These are phyloP conservation scores for Arbacia lixula DNA, from an alignment of 53 echinoderm and acorn worm species.

Conservation along the genomic window DNA sequence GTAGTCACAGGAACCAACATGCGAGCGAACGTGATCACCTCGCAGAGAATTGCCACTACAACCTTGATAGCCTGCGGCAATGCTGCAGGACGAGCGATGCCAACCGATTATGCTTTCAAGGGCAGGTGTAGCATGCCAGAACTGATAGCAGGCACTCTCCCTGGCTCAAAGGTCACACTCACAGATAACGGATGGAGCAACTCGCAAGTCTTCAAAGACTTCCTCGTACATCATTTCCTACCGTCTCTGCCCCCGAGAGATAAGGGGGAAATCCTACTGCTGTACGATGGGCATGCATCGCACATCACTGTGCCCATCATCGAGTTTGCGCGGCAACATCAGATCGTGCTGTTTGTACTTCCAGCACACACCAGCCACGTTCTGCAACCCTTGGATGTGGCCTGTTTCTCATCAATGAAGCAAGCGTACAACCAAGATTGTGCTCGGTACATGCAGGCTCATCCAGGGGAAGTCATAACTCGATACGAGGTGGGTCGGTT, in stretches of 20 bases:
- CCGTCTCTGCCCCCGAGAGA: slow-evolving; percentile 2
- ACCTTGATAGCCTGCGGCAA: slow-evolving; percentile 49
- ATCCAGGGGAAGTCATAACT: background rate
- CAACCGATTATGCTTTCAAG: slow-evolving; percentile 30
- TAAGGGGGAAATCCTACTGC: slow-evolving; percentile 6
- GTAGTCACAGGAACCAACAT: background rate
- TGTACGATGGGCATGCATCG: slow-evolving; percentile 37
- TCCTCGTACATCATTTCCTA: slow-evolving; percentile 19
- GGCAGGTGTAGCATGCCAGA: slow-evolving; percentile 1
- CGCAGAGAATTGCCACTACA: slow-evolving; percentile 15
- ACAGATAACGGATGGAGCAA: slow-evolving; percentile 40
- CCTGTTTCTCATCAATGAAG: background rate
- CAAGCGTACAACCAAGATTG: background rate
- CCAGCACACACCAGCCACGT: slow-evolving; percentile 12
- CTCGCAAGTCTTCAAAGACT: background rate
- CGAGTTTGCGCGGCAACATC: background rate
- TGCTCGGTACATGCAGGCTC: background rate
- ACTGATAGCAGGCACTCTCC: background rate
- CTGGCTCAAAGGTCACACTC: background rate
- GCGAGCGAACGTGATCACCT: background rate
- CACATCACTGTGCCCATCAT: slow-evolving; percentile 17
- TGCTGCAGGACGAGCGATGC: slow-evolving; percentile 26
- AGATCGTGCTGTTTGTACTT: background rate
- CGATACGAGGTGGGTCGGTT: background rate
- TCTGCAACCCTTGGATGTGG: slow-evolving; percentile 42